Conservation (phyloP, 2,113 vertebrate species). For the Daboia siamensis region DNA sequence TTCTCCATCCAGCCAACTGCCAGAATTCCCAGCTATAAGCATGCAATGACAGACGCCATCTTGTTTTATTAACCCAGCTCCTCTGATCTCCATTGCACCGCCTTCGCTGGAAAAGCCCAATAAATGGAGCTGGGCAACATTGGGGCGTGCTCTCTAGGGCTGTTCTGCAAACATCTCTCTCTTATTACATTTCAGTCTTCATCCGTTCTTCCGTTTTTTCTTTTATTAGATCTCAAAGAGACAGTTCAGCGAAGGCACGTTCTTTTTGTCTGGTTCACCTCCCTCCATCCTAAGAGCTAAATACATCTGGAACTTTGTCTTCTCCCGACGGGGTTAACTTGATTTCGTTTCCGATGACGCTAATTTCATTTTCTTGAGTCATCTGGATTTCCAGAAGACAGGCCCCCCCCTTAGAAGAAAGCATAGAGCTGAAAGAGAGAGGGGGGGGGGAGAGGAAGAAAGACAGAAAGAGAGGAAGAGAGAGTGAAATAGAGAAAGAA, state of each 20-base stretch:
- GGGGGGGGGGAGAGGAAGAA: too few species aligned
- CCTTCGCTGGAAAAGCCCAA: background rate
- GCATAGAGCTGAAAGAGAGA: background rate
- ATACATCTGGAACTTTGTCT: background rate
- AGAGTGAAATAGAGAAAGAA: too few species aligned
- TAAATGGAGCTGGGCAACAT: background rate
- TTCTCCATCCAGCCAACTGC: background rate
- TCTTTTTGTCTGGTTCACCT: background rate
- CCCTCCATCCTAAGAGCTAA: background rate
- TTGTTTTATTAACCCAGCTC: background rate
- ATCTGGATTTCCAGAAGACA: constrained; percentile 8
- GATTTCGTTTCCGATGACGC: background rate
- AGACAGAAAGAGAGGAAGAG: too few species aligned
- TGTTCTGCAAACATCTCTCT: background rate
- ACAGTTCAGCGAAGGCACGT: background rate
- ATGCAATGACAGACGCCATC: background rate
- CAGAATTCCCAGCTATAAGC: background rate
- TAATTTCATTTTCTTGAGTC: background rate
- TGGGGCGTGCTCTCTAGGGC: background rate
- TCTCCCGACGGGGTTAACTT: background rate
- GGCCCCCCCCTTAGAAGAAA: background rate
- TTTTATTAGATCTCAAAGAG: background rate
- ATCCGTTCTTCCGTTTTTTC: background rate
- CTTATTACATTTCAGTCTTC: background rate
- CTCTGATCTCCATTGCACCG: background rate